These are phyloP conservation scores for Protaetia brevitarsis DNA, from an alignment of 1,140 invertebrate genomes.

Conservation along the genomic window DNA sequence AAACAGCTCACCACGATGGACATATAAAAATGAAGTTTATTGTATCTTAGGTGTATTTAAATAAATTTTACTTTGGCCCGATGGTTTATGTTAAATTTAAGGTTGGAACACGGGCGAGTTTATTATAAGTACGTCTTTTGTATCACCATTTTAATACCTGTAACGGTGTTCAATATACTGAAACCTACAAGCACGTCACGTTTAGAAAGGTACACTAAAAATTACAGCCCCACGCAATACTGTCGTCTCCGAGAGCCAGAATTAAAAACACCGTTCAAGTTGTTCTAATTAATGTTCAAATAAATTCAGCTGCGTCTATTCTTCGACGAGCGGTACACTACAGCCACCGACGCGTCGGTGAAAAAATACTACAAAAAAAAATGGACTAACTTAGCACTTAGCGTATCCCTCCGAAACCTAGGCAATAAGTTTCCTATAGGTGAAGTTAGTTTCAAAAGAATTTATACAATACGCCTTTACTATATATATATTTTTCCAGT, in stretches of 20 bases:
- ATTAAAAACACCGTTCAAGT: conserved; percentile 1
- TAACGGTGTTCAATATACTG: too few relatives aligned
- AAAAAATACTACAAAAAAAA: neutral
- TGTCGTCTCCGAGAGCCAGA: neutral
- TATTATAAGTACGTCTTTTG: too few relatives aligned
- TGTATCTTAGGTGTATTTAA: neutral
- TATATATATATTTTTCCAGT: too few relatives aligned
- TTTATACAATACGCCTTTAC: neutral
- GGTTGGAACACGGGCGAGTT: too few relatives aligned
- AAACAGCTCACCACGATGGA: neutral
- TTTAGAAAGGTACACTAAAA: too few relatives aligned
- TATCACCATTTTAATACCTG: too few relatives aligned
- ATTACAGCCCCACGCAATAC: too few relatives aligned
- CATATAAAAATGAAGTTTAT: neutral
- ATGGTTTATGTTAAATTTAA: too few relatives aligned
- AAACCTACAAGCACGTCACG: too few relatives aligned
- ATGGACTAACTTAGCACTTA: neutral
- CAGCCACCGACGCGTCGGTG: neutral
- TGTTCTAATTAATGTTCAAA: conserved; percentile 15
- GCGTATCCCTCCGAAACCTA: neutral
- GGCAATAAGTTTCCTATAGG: neutral
- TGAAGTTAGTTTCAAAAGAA: neutral
- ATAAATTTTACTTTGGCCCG: conserved; percentile 4
- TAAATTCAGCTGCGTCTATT: conserved; percentile 8
- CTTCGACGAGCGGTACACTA: neutral